phyloP scores from a whole-genome alignment of 1,140 invertebrate species.

The Lanistes nyassanus region DNA sequence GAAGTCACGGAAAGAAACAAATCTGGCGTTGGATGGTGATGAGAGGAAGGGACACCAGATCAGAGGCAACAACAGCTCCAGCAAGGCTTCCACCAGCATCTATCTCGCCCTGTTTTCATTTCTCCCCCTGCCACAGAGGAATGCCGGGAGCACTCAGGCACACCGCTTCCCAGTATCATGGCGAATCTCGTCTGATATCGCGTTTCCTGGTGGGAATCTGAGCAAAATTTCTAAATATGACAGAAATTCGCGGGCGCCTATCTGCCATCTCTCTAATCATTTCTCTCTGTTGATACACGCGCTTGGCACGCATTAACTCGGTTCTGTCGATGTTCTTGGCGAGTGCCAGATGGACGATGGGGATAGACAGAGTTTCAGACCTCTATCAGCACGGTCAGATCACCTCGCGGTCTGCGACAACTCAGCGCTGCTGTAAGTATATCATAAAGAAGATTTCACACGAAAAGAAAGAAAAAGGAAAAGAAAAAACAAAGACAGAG shows the following conservation, averaged over 20 bases:
- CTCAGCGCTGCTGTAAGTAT: no score
- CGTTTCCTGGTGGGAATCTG: conserved; percentile 22
- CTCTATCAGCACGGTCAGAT: no score
- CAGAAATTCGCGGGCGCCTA: conserved; percentile 22
- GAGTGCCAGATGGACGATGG: no score
- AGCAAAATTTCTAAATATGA: conserved; percentile 29
- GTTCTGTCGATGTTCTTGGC: no score
- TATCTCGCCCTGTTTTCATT: conserved; percentile 24
- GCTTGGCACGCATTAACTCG: not conserved
- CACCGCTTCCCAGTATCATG: conserved; percentile 23
- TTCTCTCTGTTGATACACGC: not conserved
- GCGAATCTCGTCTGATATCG: conserved; percentile 26
- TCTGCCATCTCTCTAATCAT: conserved; percentile 26
- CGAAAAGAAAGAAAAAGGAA: not conserved
- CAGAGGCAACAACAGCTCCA: no score
- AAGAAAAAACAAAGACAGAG: not conserved
- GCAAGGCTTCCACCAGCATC: not conserved
- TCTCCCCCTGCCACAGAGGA: conserved; percentile 15
- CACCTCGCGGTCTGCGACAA: no score
- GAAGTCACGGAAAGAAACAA: no score
- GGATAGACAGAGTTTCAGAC: no score
- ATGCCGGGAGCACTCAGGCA: conserved; percentile 20
- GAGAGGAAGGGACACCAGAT: not conserved
- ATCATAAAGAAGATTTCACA: no score
- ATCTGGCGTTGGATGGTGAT: not conserved